A percentile compares a stretch with the other conserved stretches of the same genome.
Evolutionary conservation across 2,797 vertebrate species (phyloP).

Genomic region (Poeciliopsis infans): DNA sequence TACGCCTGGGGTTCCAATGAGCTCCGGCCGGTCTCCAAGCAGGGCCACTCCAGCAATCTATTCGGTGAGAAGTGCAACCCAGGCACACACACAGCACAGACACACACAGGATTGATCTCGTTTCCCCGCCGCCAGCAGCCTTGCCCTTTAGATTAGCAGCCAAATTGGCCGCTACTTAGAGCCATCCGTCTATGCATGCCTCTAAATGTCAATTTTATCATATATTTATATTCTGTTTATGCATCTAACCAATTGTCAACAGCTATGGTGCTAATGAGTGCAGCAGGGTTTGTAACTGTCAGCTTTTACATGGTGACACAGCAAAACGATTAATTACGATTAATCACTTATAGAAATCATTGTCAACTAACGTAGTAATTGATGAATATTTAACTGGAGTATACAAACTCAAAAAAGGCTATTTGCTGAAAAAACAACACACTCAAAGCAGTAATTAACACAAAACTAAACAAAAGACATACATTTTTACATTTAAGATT

Average conservation of each 20-base stretch:
- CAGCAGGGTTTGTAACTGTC: neutral
- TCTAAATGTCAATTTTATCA: slow-evolving; percentile 73
- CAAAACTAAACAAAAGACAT: too few species aligned
- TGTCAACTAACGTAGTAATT: too few species aligned
- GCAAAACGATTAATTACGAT: too few species aligned
- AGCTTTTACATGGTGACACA: neutral
- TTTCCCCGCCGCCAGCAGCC: slow-evolving; percentile 51
- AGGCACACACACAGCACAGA: slow-evolving; percentile 37
- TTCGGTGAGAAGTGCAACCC: slow-evolving; percentile 88
- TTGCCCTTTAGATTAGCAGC: slow-evolving; percentile 70
- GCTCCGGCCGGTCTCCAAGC: slow-evolving; percentile 93
- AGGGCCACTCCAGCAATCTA: slow-evolving; percentile 97
- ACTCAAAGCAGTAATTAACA: too few species aligned
- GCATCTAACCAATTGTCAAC: slow-evolving; percentile 18
- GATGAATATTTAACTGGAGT: too few species aligned
- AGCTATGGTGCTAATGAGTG: neutral
- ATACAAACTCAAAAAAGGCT: too few species aligned
- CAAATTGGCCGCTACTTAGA: slow-evolving; percentile 64
- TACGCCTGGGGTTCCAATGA: slow-evolving; percentile 98
- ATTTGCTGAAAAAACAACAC: too few species aligned
- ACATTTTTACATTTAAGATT: too few species aligned
- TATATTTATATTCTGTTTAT: slow-evolving; percentile 65
- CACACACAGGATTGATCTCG: slow-evolving; percentile 52
- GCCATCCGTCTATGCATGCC: slow-evolving; percentile 52
- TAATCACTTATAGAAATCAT: too few species aligned